Conservation (phyloP, 1,140 invertebrate species). For the Rhopalosiphum padi region DNA sequence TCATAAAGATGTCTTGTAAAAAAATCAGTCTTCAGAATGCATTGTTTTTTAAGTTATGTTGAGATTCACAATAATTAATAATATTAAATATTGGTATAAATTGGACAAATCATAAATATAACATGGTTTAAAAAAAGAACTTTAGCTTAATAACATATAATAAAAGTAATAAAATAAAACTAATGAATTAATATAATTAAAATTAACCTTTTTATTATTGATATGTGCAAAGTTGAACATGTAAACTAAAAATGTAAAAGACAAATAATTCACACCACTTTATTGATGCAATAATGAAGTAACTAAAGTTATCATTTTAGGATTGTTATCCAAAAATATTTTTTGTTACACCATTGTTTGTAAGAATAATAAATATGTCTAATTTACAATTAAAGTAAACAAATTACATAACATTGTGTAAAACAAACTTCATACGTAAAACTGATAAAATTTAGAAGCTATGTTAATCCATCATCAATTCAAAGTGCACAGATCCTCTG, state of each 20-base stretch:
- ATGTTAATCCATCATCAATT: conserved; percentile 84
- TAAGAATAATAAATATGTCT: background rate
- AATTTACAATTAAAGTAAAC: background rate
- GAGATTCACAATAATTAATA: background rate
- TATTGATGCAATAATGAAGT: no score
- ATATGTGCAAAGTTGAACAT: background rate
- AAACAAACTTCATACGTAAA: background rate
- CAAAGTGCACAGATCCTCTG: conserved; percentile 86
- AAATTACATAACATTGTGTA: background rate
- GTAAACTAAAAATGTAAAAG: background rate
- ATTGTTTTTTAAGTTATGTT: background rate
- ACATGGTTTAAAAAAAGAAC: background rate
- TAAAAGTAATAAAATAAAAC: background rate
- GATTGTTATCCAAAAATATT: background rate
- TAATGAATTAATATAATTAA: background rate
- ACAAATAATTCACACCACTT: background rate
- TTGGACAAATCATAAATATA: background rate
- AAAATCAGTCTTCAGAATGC: conserved; percentile 14
- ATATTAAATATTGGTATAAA: background rate
- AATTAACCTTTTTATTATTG: background rate
- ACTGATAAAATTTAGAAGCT: background rate
- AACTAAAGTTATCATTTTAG: background rate
- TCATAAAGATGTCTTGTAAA: background rate
- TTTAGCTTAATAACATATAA: background rate
- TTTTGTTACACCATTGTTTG: background rate